These are phyloP conservation scores for Lampropteryx suffumata DNA, from an alignment of 2,888 invertebrate genomes.

Conservation along the genomic window DNA sequence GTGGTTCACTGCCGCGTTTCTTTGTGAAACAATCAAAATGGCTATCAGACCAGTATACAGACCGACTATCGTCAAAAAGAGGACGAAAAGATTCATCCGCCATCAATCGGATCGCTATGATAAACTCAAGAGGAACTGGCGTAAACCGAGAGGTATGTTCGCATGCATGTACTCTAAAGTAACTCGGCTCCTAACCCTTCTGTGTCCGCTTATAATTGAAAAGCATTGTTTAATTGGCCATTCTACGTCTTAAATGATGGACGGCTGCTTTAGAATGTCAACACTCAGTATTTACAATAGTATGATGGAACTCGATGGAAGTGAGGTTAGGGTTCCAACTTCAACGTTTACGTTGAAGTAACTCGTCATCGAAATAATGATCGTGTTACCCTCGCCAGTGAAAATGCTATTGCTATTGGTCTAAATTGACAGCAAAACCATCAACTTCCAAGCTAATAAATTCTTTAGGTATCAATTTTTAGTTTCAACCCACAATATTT, in stretches of 20 bases:
- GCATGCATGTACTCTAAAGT: conserved; percentile 25
- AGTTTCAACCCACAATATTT: no score
- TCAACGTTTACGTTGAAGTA: background rate
- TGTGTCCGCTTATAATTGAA: conserved; percentile 1
- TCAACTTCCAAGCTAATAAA: no score
- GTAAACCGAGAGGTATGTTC: conserved; percentile 95
- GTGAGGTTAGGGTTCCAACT: conserved; percentile 22
- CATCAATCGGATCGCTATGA: conserved; percentile 99
- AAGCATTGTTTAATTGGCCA: conserved; percentile 56
- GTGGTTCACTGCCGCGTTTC: conserved; percentile 77
- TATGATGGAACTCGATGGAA: background rate
- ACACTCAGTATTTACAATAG: background rate
- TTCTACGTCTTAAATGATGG: conserved; percentile 34
- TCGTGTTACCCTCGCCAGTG: no score
- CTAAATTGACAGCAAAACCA: no score
- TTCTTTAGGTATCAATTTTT: no score
- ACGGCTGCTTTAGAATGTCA: background rate
- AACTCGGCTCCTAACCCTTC: conserved; percentile 1
- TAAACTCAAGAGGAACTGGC: conserved; percentile 98
- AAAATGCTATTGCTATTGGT: no score
- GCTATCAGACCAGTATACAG: conserved; percentile 95
- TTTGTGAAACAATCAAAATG: conserved; percentile 84
- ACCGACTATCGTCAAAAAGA: conserved; percentile 97
- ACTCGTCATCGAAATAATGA: no score
- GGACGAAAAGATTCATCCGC: conserved; percentile 98